Evolutionary conservation across 1,140 invertebrate genomes (phyloP), one percentile per base, ranked within the genome.

Genomic region (Ips nitidus): DNA sequence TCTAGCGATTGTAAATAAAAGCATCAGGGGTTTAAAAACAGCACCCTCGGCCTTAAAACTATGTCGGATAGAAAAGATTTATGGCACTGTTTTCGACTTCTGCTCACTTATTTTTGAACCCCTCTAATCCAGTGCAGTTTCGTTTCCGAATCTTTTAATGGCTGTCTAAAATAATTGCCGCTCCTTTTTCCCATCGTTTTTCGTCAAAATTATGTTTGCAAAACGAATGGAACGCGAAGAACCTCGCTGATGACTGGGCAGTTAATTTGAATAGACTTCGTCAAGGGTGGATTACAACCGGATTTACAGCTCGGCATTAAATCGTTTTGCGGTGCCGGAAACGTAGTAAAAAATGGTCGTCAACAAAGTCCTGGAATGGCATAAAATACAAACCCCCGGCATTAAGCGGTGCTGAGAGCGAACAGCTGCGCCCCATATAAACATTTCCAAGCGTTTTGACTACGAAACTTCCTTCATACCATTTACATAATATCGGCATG

Each of bases 401-500:
- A 59, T 59, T 59, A 59, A 59, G 41, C 42, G 57, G 57, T 63
- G 60, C 60, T 63, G 60, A 63, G 60, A 63, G 60, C 52, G 22
- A 47, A 47, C 60, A 63, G 60, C 60, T 63, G 60, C 60, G 47
- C 43, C 47, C 43, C 60, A 63, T 63, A 63, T 63, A 63, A 63
- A 50, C 60, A 63, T 63, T 63, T 50, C 60, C 60, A n/a, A 52
- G 36, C 60, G 43, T 63, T 63, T 63, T 39, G n/a, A 63, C 43
- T 63, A 52, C 60, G 47, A 63, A 63, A 63, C 36, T 63, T 63
- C 40, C 60, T 63, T 63, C 60, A 63, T 63, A 52, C 60, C 60
- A 63, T 63, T 63, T 63, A 63, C 60, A 63, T 63, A 63, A 63
- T 63, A 41, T 63, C 60, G 43, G 60, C 36, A 38, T 63, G 60